Base-by-base conservation (phyloP, 2,797 vertebrate genomes). In the Spinus olivaceus region DNA sequence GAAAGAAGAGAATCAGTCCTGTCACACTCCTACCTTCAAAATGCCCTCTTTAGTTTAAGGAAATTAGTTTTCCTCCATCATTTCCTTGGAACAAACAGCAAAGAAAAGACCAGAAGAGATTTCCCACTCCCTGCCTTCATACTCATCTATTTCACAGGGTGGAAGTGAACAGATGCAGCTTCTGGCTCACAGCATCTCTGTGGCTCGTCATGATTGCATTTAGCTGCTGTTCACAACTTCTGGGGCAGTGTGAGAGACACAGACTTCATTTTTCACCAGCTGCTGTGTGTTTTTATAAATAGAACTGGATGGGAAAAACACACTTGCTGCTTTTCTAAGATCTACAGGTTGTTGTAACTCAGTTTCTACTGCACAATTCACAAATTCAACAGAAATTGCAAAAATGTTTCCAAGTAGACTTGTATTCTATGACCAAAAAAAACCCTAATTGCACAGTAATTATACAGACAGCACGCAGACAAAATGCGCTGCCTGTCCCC, bases 221-320 rank as follows among this genome's bases (percentile, higher is more conserved):
- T 63, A 92, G 51, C 90, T 90, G 88, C 88, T 94, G 78, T 87
- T 94, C n/a, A 2, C 86, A 89, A 85, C 92, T 94, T 89, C 86
- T 95, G 78, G 86, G 76, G 47, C 88, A 90, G 39, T 4, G 50
- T 32, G 69, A 92, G 78, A 60, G 59, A 66, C 60, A 84, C 70
- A 80, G 90, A 81, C 67, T 91, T 81, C 51, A 59, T 79, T 88
- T 93, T 85, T 57, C 15, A 3, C 88, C 85, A 95, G 88, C 72
- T 87, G 91, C 61, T 85, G 79, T 14, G 14, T 78, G 72, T 78
- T 92, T 91, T 94, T 88, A 86, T 94, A 94, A 94, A 90, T 83
- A 91, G 93, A 94, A 81, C 22, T 30, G 16, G 46, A 60, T 50
- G 12, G 4, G 72, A 88, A 69, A 92, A 82, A 85, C 67, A 90